Conservation (phyloP, 2,113 vertebrate species). For the Cricetomys ansorgei region DNA sequence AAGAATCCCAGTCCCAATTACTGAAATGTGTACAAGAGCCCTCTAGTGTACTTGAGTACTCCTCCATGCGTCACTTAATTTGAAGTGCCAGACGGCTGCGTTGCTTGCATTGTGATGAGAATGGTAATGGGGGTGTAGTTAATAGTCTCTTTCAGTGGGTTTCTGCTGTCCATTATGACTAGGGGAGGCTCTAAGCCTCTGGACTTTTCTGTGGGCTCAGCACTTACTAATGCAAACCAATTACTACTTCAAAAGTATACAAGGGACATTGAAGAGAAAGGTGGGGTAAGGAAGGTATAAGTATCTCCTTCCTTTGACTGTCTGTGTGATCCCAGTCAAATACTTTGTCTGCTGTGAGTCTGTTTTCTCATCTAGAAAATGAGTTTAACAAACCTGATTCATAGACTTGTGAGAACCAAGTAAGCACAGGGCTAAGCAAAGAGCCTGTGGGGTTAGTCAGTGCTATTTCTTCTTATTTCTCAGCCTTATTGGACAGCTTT, state of each 20-base stretch:
- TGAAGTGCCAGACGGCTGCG: constrained; percentile 6
- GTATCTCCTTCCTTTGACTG: not conserved
- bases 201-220: constrained; percentile 20
- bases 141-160: not conserved
- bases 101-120: constrained; percentile 47
- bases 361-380: not conserved
- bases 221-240: not conserved
- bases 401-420: not conserved
- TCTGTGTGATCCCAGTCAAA: constrained; percentile 45
- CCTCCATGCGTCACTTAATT: accelerated
- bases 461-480: constrained; percentile 15
- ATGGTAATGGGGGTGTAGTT: not conserved
- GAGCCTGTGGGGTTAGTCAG: not conserved
- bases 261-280: not conserved
- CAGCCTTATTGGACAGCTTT: not conserved
- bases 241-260: not conserved
- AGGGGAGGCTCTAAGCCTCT: constrained; percentile 41
- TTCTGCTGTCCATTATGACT: constrained; percentile 51
- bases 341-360: not conserved
- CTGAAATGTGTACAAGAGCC: constrained; percentile 60
- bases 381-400: not conserved
- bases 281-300: not conserved
- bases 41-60: constrained; percentile 59
- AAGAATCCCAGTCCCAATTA: constrained; percentile 66
- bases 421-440: not conserved